phyloP scores from a whole-genome alignment of 2,888 invertebrate species.

The Limenitis camilla region DNA sequence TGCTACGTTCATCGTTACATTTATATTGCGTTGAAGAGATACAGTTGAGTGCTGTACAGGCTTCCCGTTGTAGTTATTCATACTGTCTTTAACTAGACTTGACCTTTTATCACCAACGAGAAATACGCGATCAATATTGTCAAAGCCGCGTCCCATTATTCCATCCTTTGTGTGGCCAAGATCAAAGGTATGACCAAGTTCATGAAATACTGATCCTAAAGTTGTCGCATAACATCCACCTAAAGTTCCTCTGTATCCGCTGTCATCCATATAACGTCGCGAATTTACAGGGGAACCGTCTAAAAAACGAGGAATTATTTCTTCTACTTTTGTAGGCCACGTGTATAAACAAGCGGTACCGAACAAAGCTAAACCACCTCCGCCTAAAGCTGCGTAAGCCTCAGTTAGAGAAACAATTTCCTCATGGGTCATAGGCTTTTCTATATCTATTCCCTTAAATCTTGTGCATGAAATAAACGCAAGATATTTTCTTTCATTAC shows the following conservation, averaged over 20 bases:
- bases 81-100: slow-evolving; percentile 61
- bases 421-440: slow-evolving; percentile 78
- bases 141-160: slow-evolving; percentile 94
- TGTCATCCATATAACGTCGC: slow-evolving; percentile 88
- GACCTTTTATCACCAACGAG: slow-evolving; percentile 74
- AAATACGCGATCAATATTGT: slow-evolving; percentile 86
- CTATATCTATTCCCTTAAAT: slow-evolving; percentile 78
- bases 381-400: slow-evolving; percentile 92
- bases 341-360: slow-evolving; percentile 93
- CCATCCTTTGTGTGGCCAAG: slow-evolving; percentile 92
- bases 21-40: slow-evolving; percentile 75
- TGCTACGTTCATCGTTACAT: slow-evolving; percentile 77
- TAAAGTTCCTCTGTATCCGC: slow-evolving; percentile 89
- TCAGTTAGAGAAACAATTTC: slow-evolving; percentile 81
- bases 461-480: slow-evolving; percentile 92
- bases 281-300: slow-evolving; percentile 79
- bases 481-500: slow-evolving; percentile 85
- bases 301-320: slow-evolving; percentile 75
- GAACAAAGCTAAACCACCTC: slow-evolving; percentile 92
- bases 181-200: slow-evolving; percentile 95
- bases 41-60: slow-evolving; percentile 78
- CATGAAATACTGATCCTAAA: slow-evolving; percentile 92
- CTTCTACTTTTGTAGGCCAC: slow-evolving; percentile 84
- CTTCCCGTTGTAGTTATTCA: slow-evolving; percentile 74
- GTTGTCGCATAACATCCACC: slow-evolving; percentile 94